phyloP scores from a whole-genome alignment of 1,140 invertebrate genomes.

The Scylla paramamosain region DNA sequence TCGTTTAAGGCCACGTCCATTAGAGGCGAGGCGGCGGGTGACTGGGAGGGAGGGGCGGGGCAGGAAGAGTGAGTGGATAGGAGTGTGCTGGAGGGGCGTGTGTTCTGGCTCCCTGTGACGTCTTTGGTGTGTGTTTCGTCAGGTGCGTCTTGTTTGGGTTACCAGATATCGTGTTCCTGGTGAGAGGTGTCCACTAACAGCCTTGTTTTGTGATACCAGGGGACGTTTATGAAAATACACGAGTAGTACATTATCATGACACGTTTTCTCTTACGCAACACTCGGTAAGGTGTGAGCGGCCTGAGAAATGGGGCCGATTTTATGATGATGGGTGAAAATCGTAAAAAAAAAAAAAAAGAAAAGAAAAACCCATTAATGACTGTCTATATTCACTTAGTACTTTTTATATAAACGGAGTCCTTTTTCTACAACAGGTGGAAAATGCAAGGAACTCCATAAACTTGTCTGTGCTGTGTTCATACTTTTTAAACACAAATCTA shows the following conservation, averaged over 20 bases:
- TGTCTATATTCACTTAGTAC: too few species aligned
- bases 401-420: too few species aligned
- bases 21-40: background rate
- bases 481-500: too few species aligned
- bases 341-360: too few species aligned
- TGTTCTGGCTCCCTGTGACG: background rate
- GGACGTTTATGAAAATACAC: background rate
- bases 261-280: background rate
- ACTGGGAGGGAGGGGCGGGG: background rate
- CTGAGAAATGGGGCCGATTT: background rate
- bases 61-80: background rate
- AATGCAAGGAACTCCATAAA: too few species aligned
- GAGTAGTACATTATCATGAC: background rate
- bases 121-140: background rate
- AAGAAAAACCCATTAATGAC: too few species aligned
- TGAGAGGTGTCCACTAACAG: background rate
- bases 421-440: too few species aligned
- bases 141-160: background rate
- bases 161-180: background rate
- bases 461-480: too few species aligned
- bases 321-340: background rate
- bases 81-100: background rate
- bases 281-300: background rate
- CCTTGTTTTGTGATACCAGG: background rate
- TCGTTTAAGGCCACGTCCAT: slow-evolving; percentile 10